Conservation (phyloP, 2,888 invertebrate genomes). For the Muscina levida region DNA sequence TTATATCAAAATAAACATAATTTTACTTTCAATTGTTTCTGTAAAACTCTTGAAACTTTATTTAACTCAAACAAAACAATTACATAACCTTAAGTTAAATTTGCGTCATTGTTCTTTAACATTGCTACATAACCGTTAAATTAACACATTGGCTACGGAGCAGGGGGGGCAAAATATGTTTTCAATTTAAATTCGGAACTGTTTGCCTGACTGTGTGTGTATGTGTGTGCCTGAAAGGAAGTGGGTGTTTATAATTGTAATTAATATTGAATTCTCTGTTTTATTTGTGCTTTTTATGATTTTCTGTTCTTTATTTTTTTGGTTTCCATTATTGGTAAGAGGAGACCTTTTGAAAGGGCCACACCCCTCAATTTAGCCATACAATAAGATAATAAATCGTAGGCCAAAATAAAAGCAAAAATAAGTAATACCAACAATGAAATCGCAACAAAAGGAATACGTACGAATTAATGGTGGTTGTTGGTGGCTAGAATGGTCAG, state of each 20-base stretch:
- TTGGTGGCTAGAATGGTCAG: neutral
- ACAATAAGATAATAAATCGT: constrained; percentile 56
- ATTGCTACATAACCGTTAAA: constrained; percentile 10
- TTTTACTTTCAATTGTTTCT: constrained; percentile 22
- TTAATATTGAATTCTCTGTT: constrained; percentile 51
- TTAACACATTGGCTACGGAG: neutral
- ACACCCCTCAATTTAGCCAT: constrained; percentile 61
- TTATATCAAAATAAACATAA: neutral
- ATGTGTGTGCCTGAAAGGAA: constrained; percentile 50
- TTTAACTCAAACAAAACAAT: constrained; percentile 30
- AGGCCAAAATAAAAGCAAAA: constrained; percentile 54
- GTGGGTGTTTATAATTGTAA: constrained; percentile 64
- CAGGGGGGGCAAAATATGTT: no score
- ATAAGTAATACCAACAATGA: neutral
- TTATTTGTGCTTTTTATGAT: constrained; percentile 5
- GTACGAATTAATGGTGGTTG: neutral
- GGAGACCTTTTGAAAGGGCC: constrained; percentile 55
- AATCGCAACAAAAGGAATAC: neutral
- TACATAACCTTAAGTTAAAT: constrained; percentile 54
- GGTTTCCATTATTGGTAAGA: constrained; percentile 23
- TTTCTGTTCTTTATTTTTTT: constrained; percentile 30
- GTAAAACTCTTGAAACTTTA: neutral
- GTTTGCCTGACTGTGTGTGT: neutral
- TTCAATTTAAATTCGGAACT: no score
- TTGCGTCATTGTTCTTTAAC: constrained; percentile 31